Base-by-base conservation (phyloP, 2,888 invertebrate species). In the Nezara viridula region DNA sequence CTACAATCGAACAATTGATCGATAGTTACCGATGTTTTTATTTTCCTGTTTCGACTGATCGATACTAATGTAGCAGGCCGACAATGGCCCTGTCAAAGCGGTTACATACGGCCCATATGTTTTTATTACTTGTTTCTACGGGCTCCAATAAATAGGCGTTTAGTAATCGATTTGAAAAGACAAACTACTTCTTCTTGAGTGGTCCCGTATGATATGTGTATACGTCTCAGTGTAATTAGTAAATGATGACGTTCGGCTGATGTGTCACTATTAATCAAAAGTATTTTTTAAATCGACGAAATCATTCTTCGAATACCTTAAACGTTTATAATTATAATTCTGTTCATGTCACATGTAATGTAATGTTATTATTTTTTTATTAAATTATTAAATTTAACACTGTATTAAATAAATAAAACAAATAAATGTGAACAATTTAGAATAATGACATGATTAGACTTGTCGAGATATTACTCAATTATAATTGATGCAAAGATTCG, bases 1-100 rank as follows among this genome's bases (percentile, higher is more conserved):
- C 81, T 81, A 47, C 81, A n/a, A 81, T 81, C 81, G 24, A 44
- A 47, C 81, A n/a, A 81, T 81, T 44, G 81, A 81, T 81, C 81
- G 81, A 81, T 81, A 81, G 81, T 81, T 44, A n/a, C 14, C 24
- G 4, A n/a, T 81, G 81, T 81, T 81, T 81, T 81, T 81, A 81
- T 81, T 81, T 81, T 81, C 44, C 44, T 81, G 44, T 81, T 81
- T 73, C 32, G 66, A 37, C 81, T 40, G 81, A 47, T 81, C 81
- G 40, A 47, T 81, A 81, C 81, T 81, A 81, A 81, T 81, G 81
- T 40, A 81, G 12, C 44, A n/a, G 2, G 12, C 81, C 81, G 40
- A 81, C 81, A 81, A 81, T 81, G 21, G 81, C 0, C 81, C 81
- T 47, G 81, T 81, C 81, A 81, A n/a, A n/a, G 44, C 44, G 44